phyloP scores from a whole-genome alignment of 2,888 invertebrate species.

The Epinotia bilunana region DNA sequence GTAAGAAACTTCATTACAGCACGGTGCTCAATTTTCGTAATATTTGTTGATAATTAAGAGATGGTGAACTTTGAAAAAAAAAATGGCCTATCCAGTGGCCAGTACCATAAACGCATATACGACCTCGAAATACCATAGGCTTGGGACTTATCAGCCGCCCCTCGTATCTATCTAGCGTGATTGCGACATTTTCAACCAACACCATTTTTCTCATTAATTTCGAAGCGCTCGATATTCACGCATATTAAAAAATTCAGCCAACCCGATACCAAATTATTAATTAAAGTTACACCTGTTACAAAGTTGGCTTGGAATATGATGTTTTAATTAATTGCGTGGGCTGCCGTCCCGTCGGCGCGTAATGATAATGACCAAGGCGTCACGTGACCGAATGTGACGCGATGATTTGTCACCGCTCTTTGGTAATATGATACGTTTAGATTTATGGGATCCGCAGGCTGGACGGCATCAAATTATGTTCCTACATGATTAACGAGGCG shows the following conservation, averaged over 20 bases:
- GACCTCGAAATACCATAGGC: too few relatives aligned
- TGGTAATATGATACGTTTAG: slow-evolving; percentile 44
- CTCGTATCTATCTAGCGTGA: too few relatives aligned
- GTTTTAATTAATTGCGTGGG: slow-evolving; percentile 70
- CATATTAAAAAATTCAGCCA: slow-evolving; percentile 27
- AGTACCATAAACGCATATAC: too few relatives aligned
- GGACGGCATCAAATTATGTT: slow-evolving; percentile 14
- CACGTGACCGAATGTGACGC: slow-evolving; percentile 59
- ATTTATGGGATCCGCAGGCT: slow-evolving; percentile 23
- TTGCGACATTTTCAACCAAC: neutral
- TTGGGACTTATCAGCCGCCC: too few relatives aligned
- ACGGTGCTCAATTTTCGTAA: too few relatives aligned
- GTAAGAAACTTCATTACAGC: too few relatives aligned
- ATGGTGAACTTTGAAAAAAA: too few relatives aligned
- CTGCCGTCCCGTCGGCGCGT: slow-evolving; percentile 57
- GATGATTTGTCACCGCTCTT: slow-evolving; percentile 60
- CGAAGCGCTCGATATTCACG: slow-evolving; percentile 9
- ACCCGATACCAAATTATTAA: slow-evolving; percentile 38
- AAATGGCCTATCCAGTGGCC: too few relatives aligned
- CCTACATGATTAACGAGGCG: too few relatives aligned
- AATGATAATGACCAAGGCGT: slow-evolving; percentile 69
- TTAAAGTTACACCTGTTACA: slow-evolving; percentile 64
- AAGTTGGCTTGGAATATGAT: slow-evolving; percentile 65
- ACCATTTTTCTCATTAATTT: slow-evolving; percentile 18
- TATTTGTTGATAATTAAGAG: too few relatives aligned